phyloP scores from a whole-genome alignment of 92 coral and sea anemone genomes.

The Montipora capitata region DNA sequence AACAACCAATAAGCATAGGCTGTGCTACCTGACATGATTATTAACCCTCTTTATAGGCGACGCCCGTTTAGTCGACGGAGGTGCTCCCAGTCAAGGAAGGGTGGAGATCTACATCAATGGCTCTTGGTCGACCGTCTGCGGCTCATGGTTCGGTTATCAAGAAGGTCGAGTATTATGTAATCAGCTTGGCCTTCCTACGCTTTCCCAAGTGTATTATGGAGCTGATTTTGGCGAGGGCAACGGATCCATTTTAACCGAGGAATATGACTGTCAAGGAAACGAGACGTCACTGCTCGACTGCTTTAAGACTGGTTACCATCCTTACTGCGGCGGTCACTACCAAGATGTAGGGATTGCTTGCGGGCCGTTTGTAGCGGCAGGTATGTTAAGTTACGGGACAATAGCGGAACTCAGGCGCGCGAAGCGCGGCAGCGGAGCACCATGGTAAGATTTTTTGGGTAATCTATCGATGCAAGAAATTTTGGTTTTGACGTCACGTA shows the following conservation, averaged over 20 bases:
- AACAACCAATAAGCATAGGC: no score
- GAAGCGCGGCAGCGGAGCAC: no score
- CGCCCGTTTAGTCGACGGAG: slow-evolving; percentile 31
- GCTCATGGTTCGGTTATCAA: neutral
- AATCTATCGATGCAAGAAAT: no score
- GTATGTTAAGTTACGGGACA: neutral
- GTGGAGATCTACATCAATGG: slow-evolving; percentile 32
- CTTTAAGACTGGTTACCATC: neutral
- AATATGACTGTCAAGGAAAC: neutral
- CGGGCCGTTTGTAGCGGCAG: neutral
- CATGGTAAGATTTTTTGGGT: no score
- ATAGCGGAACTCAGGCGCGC: no score
- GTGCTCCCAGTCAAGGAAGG: slow-evolving; percentile 24
- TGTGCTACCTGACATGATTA: neutral
- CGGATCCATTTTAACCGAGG: neutral
- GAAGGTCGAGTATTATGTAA: slow-evolving; percentile 14
- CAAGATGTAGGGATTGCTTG: slow-evolving; percentile 7
- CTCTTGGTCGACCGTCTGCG: slow-evolving; percentile 29
- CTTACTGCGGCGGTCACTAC: neutral
- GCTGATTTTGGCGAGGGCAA: neutral
- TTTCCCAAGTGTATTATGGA: neutral
- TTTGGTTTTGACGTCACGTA: no score
- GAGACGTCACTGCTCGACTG: neutral
- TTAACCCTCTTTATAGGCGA: neutral
- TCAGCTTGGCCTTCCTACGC: slow-evolving; percentile 2